These are phyloP conservation scores for Trachymyrmex septentrionalis DNA, from an alignment of 1,140 invertebrate genomes.

Conservation along the genomic window DNA sequence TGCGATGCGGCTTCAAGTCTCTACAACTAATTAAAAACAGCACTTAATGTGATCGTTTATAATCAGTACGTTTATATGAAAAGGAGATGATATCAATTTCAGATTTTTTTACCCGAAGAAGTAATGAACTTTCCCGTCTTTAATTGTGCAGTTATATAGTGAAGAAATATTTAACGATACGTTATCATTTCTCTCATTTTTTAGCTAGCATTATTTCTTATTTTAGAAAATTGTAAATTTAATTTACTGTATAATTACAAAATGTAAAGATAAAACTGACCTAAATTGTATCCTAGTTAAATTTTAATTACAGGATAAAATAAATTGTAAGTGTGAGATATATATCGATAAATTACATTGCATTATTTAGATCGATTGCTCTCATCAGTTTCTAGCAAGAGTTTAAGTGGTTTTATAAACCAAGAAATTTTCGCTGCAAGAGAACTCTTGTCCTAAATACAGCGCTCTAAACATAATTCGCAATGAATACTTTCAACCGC, in stretches of 20 bases:
- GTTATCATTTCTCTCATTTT: background rate
- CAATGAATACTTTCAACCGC: background rate
- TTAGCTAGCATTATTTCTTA: background rate
- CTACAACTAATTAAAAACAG: background rate
- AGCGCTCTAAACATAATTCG: background rate
- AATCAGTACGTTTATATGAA: background rate
- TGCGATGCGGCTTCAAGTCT: background rate
- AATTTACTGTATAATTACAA: background rate
- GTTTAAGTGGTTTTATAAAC: background rate
- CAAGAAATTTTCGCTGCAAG: background rate
- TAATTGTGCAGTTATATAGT: background rate
- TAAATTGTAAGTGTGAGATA: background rate
- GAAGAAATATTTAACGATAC: background rate
- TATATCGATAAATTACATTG: background rate
- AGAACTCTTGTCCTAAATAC: background rate
- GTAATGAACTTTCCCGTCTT: background rate
- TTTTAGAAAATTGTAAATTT: constrained; percentile 1
- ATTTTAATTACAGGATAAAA: background rate
- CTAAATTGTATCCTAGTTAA: background rate
- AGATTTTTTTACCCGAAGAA: background rate
- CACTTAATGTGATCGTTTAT: background rate
- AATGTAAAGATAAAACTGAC: background rate
- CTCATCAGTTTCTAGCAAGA: background rate
- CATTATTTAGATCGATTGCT: background rate
- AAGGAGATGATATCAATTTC: constrained; percentile 9